Evolutionary conservation across 1,140 invertebrate species (phyloP).

Genomic region (Plutomurus gul): DNA sequence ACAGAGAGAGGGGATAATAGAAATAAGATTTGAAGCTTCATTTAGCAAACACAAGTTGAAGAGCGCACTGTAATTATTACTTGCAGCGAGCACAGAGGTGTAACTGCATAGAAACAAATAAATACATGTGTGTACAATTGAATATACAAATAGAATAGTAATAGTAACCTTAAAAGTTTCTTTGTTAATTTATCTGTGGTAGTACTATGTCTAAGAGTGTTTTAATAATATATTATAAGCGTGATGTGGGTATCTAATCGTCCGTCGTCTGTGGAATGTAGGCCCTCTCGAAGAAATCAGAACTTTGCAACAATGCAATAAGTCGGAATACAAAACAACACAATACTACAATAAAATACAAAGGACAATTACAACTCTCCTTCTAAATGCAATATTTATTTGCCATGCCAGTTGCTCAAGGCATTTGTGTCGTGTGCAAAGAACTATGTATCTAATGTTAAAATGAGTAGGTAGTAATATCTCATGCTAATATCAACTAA

Average conservation of each 20-base stretch:
- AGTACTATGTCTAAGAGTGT: no score
- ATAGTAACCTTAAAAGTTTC: conserved; percentile 1
- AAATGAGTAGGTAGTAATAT: no score
- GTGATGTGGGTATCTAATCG: not conserved
- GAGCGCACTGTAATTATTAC: no score
- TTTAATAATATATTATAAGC: no score
- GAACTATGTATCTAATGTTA: no score
- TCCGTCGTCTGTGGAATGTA: not conserved
- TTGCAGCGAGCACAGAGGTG: no score
- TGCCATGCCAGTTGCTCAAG: conserved; percentile 1
- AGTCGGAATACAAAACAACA: conserved; percentile 15
- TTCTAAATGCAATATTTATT: conserved; percentile 7
- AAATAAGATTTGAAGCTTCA: no score
- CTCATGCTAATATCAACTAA: no score
- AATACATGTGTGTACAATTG: no score
- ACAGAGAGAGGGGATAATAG: no score
- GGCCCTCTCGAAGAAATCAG: conserved; percentile 3
- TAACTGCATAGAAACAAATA: no score
- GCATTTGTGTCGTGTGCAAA: not conserved
- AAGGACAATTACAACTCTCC: not conserved
- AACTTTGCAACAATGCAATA: not conserved
- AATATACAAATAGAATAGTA: not conserved
- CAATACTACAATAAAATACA: not conserved
- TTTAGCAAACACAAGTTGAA: no score
- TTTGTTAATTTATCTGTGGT: not conserved